Evolutionary conservation across 2,113 vertebrate species (phyloP).

Genomic region (Aepyceros melampus): DNA sequence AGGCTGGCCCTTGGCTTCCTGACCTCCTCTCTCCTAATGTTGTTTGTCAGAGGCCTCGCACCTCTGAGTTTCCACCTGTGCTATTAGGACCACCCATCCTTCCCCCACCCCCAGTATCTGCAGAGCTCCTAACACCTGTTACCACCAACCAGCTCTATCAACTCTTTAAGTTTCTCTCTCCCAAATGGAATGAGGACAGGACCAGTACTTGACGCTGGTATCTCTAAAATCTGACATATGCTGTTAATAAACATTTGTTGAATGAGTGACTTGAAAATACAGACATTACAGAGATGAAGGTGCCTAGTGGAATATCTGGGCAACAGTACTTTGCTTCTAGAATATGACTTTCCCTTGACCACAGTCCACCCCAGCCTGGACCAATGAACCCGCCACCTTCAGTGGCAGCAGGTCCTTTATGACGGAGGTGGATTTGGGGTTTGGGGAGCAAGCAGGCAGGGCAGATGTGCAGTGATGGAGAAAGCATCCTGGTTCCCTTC

Average conservation of each 20-base stretch:
- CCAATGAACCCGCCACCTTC: accelerated
- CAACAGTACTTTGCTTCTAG: background rate
- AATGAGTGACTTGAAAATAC: background rate
- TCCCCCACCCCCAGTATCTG: background rate
- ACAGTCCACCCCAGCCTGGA: background rate
- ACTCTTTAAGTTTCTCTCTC: background rate
- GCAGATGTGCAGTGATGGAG: background rate
- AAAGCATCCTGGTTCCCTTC: background rate
- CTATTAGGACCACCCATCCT: background rate
- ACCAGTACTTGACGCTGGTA: background rate
- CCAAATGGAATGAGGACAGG: background rate
- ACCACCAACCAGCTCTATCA: too few species aligned
- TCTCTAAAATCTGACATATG: background rate
- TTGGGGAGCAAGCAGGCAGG: background rate
- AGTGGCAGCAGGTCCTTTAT: background rate
- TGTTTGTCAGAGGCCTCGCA: background rate
- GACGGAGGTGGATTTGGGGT: background rate
- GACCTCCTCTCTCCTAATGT: background rate
- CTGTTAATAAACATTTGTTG: background rate
- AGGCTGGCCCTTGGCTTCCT: background rate
- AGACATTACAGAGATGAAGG: background rate
- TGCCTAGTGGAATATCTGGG: background rate
- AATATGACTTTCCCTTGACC: too few species aligned
- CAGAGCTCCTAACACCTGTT: background rate
- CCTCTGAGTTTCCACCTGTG: background rate